These are phyloP conservation scores for Ochropleura leucogaster DNA, from an alignment of 2,888 invertebrate genomes.

Conservation along the genomic window DNA sequence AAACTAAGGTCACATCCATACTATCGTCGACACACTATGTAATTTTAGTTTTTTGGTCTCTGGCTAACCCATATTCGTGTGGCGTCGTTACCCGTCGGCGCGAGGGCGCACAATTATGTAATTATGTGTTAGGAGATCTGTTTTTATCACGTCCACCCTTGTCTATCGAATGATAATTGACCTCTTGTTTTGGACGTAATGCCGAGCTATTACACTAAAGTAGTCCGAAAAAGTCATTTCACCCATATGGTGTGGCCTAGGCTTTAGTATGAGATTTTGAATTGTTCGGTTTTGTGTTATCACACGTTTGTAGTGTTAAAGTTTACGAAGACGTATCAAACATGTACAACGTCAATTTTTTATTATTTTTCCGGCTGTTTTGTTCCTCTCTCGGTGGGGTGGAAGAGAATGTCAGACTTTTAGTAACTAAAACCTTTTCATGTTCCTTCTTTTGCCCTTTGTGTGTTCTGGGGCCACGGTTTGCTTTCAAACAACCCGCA, in stretches of 20 bases:
- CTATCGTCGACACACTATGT: slow-evolving; percentile 62
- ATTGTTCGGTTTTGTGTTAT: slow-evolving; percentile 22
- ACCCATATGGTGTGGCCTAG: slow-evolving; percentile 73
- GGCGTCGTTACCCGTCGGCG: slow-evolving; percentile 84
- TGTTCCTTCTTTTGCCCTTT: no score
- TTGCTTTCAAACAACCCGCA: no score
- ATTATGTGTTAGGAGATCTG: slow-evolving; percentile 90
- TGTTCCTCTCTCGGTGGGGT: no score
- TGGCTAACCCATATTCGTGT: slow-evolving; percentile 87
- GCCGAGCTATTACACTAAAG: slow-evolving; percentile 77
- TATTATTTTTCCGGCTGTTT: no score
- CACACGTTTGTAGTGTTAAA: slow-evolving; percentile 16
- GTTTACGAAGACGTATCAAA: no score
- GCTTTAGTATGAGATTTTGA: slow-evolving; percentile 13
- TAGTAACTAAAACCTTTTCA: no score
- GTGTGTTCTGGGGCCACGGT: no score
- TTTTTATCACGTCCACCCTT: slow-evolving; percentile 91
- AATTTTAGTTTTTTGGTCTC: slow-evolving; percentile 83
- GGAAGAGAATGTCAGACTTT: no score
- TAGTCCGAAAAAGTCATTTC: slow-evolving; percentile 64
- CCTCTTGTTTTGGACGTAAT: slow-evolving; percentile 87
- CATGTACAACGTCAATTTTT: no score
- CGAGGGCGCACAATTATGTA: slow-evolving; percentile 89
- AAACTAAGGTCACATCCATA: slow-evolving; percentile 65
- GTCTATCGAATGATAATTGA: slow-evolving; percentile 89